These are phyloP conservation scores for Epirrhoe tristata DNA, from an alignment of 2,888 invertebrate species.

Conservation along the genomic window DNA sequence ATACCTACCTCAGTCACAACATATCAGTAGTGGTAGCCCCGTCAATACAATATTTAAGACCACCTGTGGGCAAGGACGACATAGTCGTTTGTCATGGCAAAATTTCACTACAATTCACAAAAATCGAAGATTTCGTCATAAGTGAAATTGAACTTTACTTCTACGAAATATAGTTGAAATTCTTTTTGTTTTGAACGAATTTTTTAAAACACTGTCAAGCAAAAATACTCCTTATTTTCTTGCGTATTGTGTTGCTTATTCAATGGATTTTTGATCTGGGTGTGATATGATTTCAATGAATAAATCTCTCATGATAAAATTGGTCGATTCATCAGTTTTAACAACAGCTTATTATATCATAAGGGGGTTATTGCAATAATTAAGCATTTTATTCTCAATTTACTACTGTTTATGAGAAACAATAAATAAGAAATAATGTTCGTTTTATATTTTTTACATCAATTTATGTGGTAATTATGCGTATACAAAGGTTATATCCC, in stretches of 20 bases:
- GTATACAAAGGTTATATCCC: background rate
- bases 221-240: background rate
- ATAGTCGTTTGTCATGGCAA: constrained; percentile 25
- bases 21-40: constrained; percentile 10
- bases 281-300: constrained; percentile 22
- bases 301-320: constrained; percentile 53
- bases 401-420: constrained; percentile 22
- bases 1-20: background rate
- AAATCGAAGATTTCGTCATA: constrained; percentile 11
- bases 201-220: background rate
- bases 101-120: constrained; percentile 19
- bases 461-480: background rate
- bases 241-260: background rate
- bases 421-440: constrained; percentile 6
- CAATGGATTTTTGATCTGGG: background rate
- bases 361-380: constrained; percentile 6
- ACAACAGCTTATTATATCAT: constrained; percentile 51
- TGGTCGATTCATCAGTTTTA: constrained; percentile 60
- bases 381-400: constrained; percentile 19
- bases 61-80: constrained; percentile 29
- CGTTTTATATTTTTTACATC: background rate
- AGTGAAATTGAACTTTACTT: constrained; percentile 5
- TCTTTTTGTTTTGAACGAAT: background rate
- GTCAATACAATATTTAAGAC: constrained; percentile 21
- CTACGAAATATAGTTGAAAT: background rate